phyloP scores from a whole-genome alignment of 2,888 invertebrate species.

The Monoplex corrugatus region DNA sequence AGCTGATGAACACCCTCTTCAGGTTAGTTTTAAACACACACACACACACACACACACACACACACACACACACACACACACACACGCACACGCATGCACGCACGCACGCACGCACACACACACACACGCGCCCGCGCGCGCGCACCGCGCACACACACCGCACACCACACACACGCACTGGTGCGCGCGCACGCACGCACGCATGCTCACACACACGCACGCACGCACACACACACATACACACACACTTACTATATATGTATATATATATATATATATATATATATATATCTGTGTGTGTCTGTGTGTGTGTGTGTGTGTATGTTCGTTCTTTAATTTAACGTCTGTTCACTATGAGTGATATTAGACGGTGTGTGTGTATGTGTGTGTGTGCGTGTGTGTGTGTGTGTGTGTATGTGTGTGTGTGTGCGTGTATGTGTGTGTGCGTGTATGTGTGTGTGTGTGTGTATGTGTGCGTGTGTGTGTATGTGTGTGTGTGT shows the following conservation, averaged over 20 bases:
- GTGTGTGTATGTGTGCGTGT: no score
- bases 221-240: no score
- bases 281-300: neutral
- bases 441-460: no score
- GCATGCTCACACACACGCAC: neutral
- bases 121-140: neutral
- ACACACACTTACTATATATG: neutral
- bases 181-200: no score
- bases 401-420: slow-evolving; percentile 2
- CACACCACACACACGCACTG: no score
- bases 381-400: slow-evolving; percentile 10
- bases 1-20: no score
- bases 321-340: no score
- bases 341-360: neutral
- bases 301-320: neutral
- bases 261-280: neutral
- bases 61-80: slow-evolving; percentile 10
- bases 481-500: neutral
- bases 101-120: slow-evolving; percentile 14
- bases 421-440: no score
- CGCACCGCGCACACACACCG: no score
- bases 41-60: neutral
- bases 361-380: neutral
- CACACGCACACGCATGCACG: slow-evolving; percentile 17
- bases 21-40: no score